A percentile compares a stretch with the other conserved stretches of the same genome.
Conservation (phyloP, 2,797 vertebrate genomes). For the Hyperoplus lanceolatus region DNA sequence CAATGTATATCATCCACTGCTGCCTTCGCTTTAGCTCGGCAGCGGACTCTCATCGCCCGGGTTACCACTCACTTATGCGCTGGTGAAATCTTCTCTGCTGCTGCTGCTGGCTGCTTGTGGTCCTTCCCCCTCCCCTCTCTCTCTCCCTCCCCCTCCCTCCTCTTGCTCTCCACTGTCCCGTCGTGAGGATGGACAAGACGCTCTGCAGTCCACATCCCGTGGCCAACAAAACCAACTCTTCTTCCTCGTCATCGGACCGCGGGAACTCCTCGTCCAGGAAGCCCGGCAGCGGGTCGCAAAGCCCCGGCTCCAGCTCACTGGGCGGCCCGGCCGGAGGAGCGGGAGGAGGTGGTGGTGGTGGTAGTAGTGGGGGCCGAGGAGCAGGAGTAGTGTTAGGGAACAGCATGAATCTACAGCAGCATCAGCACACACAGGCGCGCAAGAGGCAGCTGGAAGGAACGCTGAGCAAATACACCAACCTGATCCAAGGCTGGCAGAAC, state of each 20-base stretch:
- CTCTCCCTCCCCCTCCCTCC: conserved; percentile 39
- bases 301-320: conserved; percentile 78
- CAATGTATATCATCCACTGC: conserved; percentile 21
- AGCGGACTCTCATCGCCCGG: conserved; percentile 19
- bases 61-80: conserved; percentile 63
- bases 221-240: conserved; percentile 69
- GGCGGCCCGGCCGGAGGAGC: conserved; percentile 70
- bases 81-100: conserved; percentile 55
- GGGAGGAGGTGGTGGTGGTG: too few relatives aligned
- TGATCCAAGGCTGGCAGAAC: conserved; percentile 98
- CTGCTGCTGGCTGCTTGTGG: conserved; percentile 45
- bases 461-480: conserved; percentile 98
- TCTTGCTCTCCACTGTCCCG: conserved; percentile 65
- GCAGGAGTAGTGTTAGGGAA: conserved; percentile 69
- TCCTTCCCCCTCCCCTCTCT: conserved; percentile 55
- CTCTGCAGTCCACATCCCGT: conserved; percentile 78
- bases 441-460: conserved; percentile 90
- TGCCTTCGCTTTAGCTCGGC: conserved; percentile 58
- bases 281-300: conserved; percentile 71
- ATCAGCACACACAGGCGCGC: conserved; percentile 71
- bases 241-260: conserved; percentile 68
- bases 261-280: conserved; percentile 74
- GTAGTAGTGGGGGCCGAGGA: conserved; percentile 52
- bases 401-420: conserved; percentile 75
- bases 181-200: conserved; percentile 84